A percentile compares a stretch with the other conserved stretches of the same genome.
Evolutionary conservation across 1,140 invertebrate species (phyloP).

Genomic region (Leptoteleia sp.): DNA sequence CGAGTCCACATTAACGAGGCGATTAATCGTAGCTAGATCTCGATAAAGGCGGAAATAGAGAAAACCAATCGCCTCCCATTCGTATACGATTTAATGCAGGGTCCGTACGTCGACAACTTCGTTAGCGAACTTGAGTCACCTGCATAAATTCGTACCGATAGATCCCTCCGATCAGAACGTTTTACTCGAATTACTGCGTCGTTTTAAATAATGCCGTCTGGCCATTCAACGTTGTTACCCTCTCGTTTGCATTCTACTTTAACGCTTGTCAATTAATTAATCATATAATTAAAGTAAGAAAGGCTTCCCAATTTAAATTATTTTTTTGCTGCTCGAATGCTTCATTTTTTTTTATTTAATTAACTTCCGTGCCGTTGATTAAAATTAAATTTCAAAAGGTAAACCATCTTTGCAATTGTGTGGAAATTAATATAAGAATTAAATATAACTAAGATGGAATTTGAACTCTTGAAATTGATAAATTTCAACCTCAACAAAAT

Average conservation of each 20-base stretch:
- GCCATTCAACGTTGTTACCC: slow-evolving; percentile 17
- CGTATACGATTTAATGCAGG: slow-evolving; percentile 58
- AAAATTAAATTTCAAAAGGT: too few relatives aligned
- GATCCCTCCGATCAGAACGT: slow-evolving; percentile 29
- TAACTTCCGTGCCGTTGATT: too few relatives aligned
- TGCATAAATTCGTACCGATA: slow-evolving; percentile 61
- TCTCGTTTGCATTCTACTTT: slow-evolving; percentile 7
- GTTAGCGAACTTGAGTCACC: slow-evolving; percentile 52
- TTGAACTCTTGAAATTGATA: too few relatives aligned
- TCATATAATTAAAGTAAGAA: neutral
- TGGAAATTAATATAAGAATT: too few relatives aligned
- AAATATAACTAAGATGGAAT: too few relatives aligned
- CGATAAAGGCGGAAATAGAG: slow-evolving; percentile 67
- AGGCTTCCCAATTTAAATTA: too few relatives aligned
- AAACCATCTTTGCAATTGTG: too few relatives aligned
- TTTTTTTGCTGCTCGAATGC: too few relatives aligned
- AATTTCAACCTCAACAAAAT: too few relatives aligned
- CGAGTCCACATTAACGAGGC: slow-evolving; percentile 68
- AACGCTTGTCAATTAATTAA: slow-evolving; percentile 10
- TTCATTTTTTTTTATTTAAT: too few relatives aligned
- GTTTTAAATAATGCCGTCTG: slow-evolving; percentile 46
- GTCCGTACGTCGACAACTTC: slow-evolving; percentile 61
- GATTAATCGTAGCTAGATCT: slow-evolving; percentile 67
- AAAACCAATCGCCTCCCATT: slow-evolving; percentile 59
- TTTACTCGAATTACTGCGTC: slow-evolving; percentile 24